These are phyloP conservation scores for Chionodraco myersi DNA, from an alignment of 2,113 vertebrate species.

Conservation along the genomic window DNA sequence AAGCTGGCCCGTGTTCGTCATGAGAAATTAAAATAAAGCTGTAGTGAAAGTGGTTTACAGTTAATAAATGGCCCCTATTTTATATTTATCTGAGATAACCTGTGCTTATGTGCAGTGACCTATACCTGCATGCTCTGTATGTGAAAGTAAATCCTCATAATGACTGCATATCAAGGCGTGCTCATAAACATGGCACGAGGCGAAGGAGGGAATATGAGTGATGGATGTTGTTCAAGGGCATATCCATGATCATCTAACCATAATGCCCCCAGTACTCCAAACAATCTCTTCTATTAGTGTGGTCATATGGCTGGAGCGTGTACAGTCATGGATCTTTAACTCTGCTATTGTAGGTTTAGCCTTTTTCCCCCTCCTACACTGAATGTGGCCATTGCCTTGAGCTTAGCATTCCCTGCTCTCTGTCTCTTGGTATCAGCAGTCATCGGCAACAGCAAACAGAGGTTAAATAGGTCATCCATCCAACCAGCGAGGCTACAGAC, in stretches of 20 bases:
- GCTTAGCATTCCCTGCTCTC: constrained; percentile 23
- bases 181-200: constrained; percentile 70
- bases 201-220: constrained; percentile 51
- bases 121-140: constrained; percentile 46
- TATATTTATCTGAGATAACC: constrained; percentile 37
- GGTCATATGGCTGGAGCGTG: constrained; percentile 59
- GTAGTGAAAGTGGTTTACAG: constrained; percentile 16
- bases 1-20: constrained; percentile 6
- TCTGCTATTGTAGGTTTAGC: constrained; percentile 49
- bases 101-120: constrained; percentile 41
- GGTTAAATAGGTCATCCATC: constrained; percentile 48
- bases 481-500: constrained; percentile 27
- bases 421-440: constrained; percentile 40
- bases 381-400: constrained; percentile 38
- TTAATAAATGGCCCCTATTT: constrained; percentile 39
- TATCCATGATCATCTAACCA: constrained; percentile 63
- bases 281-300: constrained; percentile 69
- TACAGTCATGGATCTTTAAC: constrained; percentile 69
- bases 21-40: constrained; percentile 1
- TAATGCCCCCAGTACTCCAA: constrained; percentile 60
- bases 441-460: constrained; percentile 41
- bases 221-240: constrained; percentile 76
- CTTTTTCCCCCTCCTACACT: background rate
- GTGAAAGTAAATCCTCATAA: constrained; percentile 64
- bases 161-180: constrained; percentile 41